Evolutionary conservation across 1,140 invertebrate genomes (phyloP), one percentile per base, ranked within the genome.

Genomic region (Lerema accius): DNA sequence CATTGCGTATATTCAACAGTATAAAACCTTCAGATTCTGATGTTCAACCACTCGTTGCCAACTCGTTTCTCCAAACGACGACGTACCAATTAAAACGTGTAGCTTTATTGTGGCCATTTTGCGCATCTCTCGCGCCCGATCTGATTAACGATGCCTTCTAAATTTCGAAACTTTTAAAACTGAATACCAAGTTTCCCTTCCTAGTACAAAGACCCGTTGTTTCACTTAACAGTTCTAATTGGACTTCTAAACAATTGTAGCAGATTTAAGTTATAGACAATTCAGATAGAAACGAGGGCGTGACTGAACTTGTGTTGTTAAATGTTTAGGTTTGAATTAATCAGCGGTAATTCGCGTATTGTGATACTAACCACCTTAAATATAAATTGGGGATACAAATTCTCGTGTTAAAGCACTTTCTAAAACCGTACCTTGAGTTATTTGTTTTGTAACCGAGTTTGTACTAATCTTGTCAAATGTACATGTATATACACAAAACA

Each of bases 121-220:
- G 63, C 67, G 28, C 64, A 61, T 72, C 71, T 61, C 71, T 67
- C 55, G 46, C 51, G 59, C 46, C 49, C 37, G 63, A 63, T 65
- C 65, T 67, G 48, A 73, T 76, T 76, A 72, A 59, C 67, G 35
- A 46, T 58, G 40, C 67, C 32, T 66, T 68, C 70, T 68, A 48
- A 76, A 65, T 73, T 76, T 66, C 65, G 69, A 73, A 73, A 68
- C 55, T 69, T 56, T 68, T 51, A 58, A 32, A 65, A 64, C 50
- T 67, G 45, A 69, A 69, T 66, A 56, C 39, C 13, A 19, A 43
- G 39, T 56, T 56, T 56, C 51, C 11, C 23, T 9, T 56, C 26
- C 28, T 19, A 7, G 11, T 13, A 42, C 39, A 39, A 51, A 51
- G 49, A 43, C 19, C 26, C 51, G 40, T 56, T 56, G 51, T 56